Evolutionary conservation across 2,113 vertebrate species (phyloP), one percentile per base, ranked within the genome.

Genomic region (Corydoras maculifer): DNA sequence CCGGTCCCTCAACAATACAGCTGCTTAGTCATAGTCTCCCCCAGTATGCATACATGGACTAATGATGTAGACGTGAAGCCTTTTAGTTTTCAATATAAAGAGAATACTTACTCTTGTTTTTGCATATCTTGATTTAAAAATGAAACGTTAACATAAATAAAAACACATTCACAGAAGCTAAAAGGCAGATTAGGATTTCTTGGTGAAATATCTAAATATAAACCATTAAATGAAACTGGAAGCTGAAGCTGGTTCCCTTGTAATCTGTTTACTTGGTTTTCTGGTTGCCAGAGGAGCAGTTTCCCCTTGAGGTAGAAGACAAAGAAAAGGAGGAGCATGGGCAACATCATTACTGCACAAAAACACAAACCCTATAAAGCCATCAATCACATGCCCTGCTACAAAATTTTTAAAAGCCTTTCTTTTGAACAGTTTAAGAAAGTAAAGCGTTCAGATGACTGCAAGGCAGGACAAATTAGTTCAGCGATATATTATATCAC

Each of bases 281-380:
- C 79, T 84, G 84, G 87, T 90, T 88, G 85, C 84, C 77, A 82
- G 83, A 84, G 65, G 81, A 86, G 84, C 85, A 65, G 71, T 77
- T 81, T 77, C 70, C 78, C 81, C 86, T 15, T 30, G 85, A 87
- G 87, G 81, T 79, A 65, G 69, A 80, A 84, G 78, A 89, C 88
- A 89, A 88, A 87, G 82, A 79, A 84, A 82, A 79, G 84, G 82
- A 83, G 78, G 65, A 76, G 69, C 70, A 54, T 83, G 83, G 81
- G 78, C 77, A 78, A 80, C 78, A 80, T 79, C 84, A 82, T 82
- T 87, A 85, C 88, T 83, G 83, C 83, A 82, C 78, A 84, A 87
- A 90, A 87, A 82, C 77, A 76, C 62, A 68, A 74, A 65, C 75
- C 54, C 64, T 64, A 60, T 64, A 68, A 60, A 14, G 43, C 68